phyloP scores from a whole-genome alignment of 2,797 vertebrate species.

The Coregonus sp. region DNA sequence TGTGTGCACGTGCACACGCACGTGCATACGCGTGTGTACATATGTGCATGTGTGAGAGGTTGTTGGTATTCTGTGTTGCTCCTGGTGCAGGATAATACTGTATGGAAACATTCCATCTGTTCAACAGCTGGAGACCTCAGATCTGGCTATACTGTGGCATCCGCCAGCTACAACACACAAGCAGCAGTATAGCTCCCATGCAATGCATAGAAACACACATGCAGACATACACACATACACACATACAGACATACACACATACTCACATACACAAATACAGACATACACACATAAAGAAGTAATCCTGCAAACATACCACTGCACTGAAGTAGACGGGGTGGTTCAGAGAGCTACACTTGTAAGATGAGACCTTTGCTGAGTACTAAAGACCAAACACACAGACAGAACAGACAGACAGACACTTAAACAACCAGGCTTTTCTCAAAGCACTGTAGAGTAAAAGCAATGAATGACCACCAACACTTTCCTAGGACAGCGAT shows the following conservation, averaged over 20 bases:
- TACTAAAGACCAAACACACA: too few relatives aligned
- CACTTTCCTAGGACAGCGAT: background rate
- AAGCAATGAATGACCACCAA: background rate
- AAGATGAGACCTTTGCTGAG: too few relatives aligned
- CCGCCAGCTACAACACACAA: constrained; percentile 2
- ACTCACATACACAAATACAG: background rate
- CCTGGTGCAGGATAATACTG: background rate
- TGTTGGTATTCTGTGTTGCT: background rate
- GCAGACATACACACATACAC: background rate
- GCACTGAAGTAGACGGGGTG: background rate
- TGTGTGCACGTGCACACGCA: too few relatives aligned
- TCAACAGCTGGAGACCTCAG: constrained; percentile 30
- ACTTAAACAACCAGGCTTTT: background rate
- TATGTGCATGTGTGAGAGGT: too few relatives aligned
- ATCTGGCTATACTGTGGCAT: constrained; percentile 6
- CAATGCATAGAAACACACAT: background rate
- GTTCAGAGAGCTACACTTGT: too few relatives aligned
- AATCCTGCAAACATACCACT: background rate
- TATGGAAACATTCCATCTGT: constrained; percentile 28
- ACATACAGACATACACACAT: background rate
- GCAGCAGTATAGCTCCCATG: background rate
- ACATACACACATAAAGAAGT: background rate
- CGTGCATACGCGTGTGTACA: too few relatives aligned
- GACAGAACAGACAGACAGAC: too few relatives aligned
- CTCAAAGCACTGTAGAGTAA: background rate